Evolutionary conservation across 2,888 invertebrate species (phyloP).

Genomic region (Globia sparganii): DNA sequence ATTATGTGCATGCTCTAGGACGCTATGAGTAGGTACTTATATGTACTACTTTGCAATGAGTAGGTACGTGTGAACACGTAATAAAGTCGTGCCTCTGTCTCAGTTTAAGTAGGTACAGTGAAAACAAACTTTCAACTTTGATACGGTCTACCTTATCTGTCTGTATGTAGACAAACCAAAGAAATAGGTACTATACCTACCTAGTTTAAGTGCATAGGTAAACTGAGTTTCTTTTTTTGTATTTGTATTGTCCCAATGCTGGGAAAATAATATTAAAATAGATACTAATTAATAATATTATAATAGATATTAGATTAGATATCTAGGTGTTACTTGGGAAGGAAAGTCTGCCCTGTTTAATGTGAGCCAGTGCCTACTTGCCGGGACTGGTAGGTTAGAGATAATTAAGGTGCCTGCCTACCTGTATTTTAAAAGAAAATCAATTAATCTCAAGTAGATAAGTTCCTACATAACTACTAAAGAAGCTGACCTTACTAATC

Average conservation of each 20-base stretch:
- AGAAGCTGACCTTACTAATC: conserved; percentile 14
- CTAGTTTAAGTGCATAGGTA: background rate
- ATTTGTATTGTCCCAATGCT: background rate
- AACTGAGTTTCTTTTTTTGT: background rate
- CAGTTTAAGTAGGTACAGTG: background rate
- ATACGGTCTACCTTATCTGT: background rate
- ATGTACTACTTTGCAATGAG: conserved; percentile 13
- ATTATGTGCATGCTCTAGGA: conserved; percentile 13
- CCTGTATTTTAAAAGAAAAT: background rate
- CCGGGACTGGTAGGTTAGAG: background rate
- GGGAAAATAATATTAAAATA: background rate
- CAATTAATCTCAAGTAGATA: background rate
- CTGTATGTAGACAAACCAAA: background rate
- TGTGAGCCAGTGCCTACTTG: background rate
- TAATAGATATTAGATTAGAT: too few species aligned
- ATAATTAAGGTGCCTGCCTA: background rate
- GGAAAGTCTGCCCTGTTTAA: background rate
- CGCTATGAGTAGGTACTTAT: background rate
- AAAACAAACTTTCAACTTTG: conserved; percentile 29
- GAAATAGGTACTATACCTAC: background rate
- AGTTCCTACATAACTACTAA: background rate
- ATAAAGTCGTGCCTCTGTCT: conserved; percentile 21
- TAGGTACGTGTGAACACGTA: conserved; percentile 20
- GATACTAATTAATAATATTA: too few species aligned
- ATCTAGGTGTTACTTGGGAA: background rate